Percentiles rank a stretch among this genome's conserved stretches.
phyloP scores from a whole-genome alignment of 1,140 invertebrate genomes.

The Druon quercuslanigerum region DNA sequence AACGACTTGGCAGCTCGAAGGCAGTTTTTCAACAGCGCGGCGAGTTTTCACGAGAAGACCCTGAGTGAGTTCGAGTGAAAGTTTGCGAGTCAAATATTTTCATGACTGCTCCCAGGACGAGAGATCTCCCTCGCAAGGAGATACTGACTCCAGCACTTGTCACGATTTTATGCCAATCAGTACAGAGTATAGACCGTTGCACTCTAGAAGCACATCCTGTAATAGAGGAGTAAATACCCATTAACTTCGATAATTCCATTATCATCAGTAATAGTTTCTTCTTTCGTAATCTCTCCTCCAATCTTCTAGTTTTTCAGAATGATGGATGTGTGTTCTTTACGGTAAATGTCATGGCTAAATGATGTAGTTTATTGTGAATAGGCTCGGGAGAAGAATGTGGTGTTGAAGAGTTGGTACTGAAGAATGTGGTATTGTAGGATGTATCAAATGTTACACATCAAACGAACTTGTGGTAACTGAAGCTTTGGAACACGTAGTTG shows the following conservation, averaged over 20 bases:
- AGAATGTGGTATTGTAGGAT: neutral
- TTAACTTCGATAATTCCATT: no score
- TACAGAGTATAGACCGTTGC: neutral
- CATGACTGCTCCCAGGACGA: constrained; percentile 34
- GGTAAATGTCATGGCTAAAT: neutral
- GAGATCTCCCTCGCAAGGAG: constrained; percentile 28
- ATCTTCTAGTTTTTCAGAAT: neutral
- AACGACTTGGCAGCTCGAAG: constrained; percentile 32
- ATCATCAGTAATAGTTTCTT: no score
- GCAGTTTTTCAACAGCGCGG: constrained; percentile 25
- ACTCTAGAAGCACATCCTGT: neutral
- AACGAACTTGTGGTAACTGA: neutral
- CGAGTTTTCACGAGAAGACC: constrained; percentile 51
- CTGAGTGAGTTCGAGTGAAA: constrained; percentile 64
- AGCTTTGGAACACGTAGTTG: neutral
- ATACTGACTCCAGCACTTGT: constrained; percentile 15
- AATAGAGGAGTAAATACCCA: neutral
- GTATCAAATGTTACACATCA: neutral
- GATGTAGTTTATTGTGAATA: no score
- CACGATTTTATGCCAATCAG: constrained; percentile 24
- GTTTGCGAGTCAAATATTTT: constrained; percentile 63
- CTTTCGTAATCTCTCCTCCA: neutral
- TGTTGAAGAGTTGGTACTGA: neutral
- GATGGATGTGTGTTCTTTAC: neutral
- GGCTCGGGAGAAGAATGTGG: neutral